phyloP scores from a whole-genome alignment of 1,140 invertebrate species.

The Drosophila lowei region DNA sequence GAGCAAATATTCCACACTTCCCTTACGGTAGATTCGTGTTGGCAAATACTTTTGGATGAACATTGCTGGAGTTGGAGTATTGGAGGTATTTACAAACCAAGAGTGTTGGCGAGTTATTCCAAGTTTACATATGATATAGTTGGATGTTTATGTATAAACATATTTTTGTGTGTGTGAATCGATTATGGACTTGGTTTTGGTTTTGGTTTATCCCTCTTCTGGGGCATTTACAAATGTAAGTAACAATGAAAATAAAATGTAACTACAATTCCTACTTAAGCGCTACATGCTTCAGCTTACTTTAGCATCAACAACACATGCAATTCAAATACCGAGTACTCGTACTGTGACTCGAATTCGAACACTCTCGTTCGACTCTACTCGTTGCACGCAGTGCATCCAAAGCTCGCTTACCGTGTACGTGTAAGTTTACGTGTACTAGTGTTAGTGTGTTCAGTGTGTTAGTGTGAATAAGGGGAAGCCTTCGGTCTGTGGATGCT shows the following conservation, averaged over 20 bases:
- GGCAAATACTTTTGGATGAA: constrained; percentile 42
- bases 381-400: constrained; percentile 40
- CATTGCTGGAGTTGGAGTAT: constrained; percentile 2
- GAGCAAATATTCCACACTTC: constrained; percentile 72
- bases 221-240: constrained; percentile 74
- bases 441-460: constrained; percentile 12
- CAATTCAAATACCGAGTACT: constrained; percentile 56
- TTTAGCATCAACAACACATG: constrained; percentile 71
- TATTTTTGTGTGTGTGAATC: constrained; percentile 29
- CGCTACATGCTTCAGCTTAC: constrained; percentile 75
- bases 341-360: constrained; percentile 16
- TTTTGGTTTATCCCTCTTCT: constrained; percentile 33
- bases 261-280: constrained; percentile 78
- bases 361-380: constrained; percentile 15
- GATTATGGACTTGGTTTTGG: constrained; percentile 4
- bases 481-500: constrained; percentile 46
- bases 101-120: constrained; percentile 40
- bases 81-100: constrained; percentile 45
- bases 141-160: constrained; percentile 16
- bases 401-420: constrained; percentile 32
- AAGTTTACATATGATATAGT: constrained; percentile 51
- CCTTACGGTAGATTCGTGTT: constrained; percentile 16
- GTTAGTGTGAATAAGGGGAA: constrained; percentile 16
- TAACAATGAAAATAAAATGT: constrained; percentile 74
- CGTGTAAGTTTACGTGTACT: constrained; percentile 12